Conservation (phyloP, 2,888 invertebrate genomes). For the Thysanoteuthis rhombus region DNA sequence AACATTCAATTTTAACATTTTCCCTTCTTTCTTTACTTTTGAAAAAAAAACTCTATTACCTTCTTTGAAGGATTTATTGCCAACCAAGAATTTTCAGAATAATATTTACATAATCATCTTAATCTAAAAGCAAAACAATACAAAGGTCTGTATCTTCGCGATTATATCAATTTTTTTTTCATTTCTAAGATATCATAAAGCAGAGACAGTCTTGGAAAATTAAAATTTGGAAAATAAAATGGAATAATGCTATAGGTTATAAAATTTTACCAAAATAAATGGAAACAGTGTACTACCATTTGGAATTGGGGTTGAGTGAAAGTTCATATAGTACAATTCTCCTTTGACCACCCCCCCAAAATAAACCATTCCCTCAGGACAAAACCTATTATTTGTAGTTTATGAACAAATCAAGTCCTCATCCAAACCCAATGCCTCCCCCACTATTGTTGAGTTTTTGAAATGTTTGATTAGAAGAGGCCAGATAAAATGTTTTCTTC, state of each 20-base stretch:
- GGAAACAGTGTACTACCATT: no score
- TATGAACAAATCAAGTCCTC: no score
- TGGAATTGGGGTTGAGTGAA: no score
- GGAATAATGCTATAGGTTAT: not conserved
- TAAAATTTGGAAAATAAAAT: not conserved
- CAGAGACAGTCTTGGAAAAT: not conserved
- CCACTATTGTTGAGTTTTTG: no score
- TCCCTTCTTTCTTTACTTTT: not conserved
- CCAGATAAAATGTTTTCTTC: no score
- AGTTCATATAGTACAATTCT: no score
- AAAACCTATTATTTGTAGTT: no score
- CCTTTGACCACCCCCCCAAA: no score
- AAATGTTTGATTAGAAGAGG: no score
- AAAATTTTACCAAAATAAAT: no score
- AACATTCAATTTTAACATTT: not conserved
- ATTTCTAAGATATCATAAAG: not conserved
- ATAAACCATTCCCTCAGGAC: no score
- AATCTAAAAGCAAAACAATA: not conserved
- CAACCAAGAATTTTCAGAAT: not conserved
- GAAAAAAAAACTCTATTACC: not conserved
- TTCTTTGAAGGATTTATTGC: not conserved
- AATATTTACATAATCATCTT: not conserved
- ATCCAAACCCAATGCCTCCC: no score
- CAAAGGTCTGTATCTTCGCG: not conserved
- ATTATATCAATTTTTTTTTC: not conserved